These are phyloP conservation scores for Poecilia picta DNA, from an alignment of 2,797 vertebrate genomes.

Conservation along the genomic window DNA sequence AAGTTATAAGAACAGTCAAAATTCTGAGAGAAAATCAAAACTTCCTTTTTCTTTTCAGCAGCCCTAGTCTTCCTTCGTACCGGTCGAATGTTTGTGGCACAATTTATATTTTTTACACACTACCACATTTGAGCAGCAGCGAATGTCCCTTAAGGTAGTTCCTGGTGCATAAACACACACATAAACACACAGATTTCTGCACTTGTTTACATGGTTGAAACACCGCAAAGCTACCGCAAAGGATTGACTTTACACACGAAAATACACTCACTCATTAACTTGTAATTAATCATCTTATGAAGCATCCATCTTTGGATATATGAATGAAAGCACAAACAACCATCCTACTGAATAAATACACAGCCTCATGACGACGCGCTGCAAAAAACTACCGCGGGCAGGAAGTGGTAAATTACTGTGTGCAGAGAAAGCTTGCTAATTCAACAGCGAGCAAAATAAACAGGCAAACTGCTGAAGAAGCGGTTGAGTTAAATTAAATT, in stretches of 20 bases:
- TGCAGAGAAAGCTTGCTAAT: slow-evolving; percentile 13
- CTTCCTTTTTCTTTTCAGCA: too few relatives aligned
- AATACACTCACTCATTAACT: slow-evolving; percentile 33
- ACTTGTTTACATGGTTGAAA: slow-evolving; percentile 20
- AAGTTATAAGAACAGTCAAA: too few relatives aligned
- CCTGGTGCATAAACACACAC: slow-evolving; percentile 7
- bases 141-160: slow-evolving; percentile 26
- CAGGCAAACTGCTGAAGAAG: slow-evolving; percentile 9
- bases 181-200: slow-evolving; percentile 6
- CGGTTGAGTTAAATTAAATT: slow-evolving; percentile 11
- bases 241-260: slow-evolving; percentile 10
- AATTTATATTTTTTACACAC: not conserved
- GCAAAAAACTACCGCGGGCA: slow-evolving; percentile 13
- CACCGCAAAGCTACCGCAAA: slow-evolving; percentile 15
- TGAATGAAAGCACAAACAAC: slow-evolving; percentile 37
- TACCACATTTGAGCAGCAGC: slow-evolving; percentile 21
- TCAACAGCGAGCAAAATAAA: slow-evolving; percentile 20
- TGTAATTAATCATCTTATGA: slow-evolving; percentile 44
- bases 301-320: slow-evolving; percentile 39
- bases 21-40: too few relatives aligned
- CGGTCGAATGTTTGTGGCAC: not conserved
- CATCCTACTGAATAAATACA: slow-evolving; percentile 31
- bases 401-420: slow-evolving; percentile 22
- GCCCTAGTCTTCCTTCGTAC: too few relatives aligned
- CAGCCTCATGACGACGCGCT: slow-evolving; percentile 17